A percentile compares a stretch with the other conserved stretches of the same genome.
These are phyloP conservation scores for Quiscalus mexicanus DNA, from an alignment of 2,113 vertebrate genomes.

Conservation along the genomic window DNA sequence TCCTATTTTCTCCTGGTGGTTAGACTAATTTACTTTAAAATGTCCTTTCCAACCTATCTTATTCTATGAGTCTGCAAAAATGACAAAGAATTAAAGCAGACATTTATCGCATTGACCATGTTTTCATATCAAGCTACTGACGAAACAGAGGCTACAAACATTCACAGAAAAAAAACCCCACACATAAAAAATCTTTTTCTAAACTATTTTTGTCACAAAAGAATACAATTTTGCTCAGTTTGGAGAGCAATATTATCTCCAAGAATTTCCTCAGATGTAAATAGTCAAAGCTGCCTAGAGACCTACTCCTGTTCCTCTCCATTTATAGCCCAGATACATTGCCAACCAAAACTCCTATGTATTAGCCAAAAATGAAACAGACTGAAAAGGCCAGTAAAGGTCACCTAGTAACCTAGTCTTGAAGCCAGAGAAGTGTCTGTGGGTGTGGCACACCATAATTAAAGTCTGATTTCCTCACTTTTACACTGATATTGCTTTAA, in stretches of 20 bases:
- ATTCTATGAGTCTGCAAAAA: neutral
- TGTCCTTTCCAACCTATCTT: neutral
- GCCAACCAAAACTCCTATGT: constrained; percentile 26
- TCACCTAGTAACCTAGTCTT: neutral
- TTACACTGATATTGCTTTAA: neutral
- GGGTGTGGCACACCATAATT: neutral
- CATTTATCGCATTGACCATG: neutral
- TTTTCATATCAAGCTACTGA: neutral
- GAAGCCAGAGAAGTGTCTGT: neutral
- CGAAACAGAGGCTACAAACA: neutral
- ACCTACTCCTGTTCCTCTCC: neutral
- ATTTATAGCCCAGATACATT: neutral
- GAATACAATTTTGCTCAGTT: neutral
- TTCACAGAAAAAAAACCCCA: neutral
- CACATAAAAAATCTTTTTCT: neutral
- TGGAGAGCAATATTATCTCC: neutral
- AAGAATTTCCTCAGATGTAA: neutral
- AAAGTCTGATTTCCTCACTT: constrained; percentile 8
- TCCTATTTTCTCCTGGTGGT: neutral
- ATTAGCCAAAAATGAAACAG: constrained; percentile 36
- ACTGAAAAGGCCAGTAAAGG: constrained; percentile 2
- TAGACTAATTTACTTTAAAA: neutral
- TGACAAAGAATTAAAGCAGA: neutral
- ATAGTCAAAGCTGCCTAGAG: neutral
- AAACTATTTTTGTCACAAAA: neutral